Percentiles rank a stretch among this genome's conserved stretches.
Conservation (phyloP, 1,140 invertebrate species). For the Formica exsecta region DNA sequence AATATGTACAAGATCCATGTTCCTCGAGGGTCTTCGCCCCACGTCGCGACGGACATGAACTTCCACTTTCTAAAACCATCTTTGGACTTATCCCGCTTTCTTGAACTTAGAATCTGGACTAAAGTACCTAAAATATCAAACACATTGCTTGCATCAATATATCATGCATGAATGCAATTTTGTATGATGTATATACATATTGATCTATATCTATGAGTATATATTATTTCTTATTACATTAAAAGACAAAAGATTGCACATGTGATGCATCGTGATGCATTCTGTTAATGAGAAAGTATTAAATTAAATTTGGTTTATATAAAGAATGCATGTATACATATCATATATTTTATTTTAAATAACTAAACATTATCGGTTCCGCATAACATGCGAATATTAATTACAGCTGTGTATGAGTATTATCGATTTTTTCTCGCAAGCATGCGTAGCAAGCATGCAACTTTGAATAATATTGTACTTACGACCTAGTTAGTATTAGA, state of each 20-base stretch:
- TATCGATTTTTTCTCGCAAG: conserved; percentile 29
- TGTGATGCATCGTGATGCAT: not conserved
- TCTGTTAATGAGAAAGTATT: conserved; percentile 1
- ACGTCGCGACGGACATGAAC: conserved; percentile 96
- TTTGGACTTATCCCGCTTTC: conserved; percentile 90
- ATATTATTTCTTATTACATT: not conserved
- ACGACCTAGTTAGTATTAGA: not conserved
- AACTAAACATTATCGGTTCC: not conserved
- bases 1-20: conserved; percentile 90
- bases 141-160: not conserved
- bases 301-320: conserved; percentile 5
- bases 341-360: not conserved
- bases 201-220: not conserved
- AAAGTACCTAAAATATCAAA: conserved; percentile 88
- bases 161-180: not conserved
- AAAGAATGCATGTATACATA: no score
- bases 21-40: conserved; percentile 94
- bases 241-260: not conserved
- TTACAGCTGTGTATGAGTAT: not conserved
- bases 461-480: conserved; percentile 7
- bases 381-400: conserved; percentile 16
- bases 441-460: not conserved
- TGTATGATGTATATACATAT: not conserved
- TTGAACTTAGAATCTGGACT: conserved; percentile 90
- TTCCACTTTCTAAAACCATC: conserved; percentile 94